Evolutionary conservation across 2,888 invertebrate genomes (phyloP), one percentile per base, ranked within the genome.

Genomic region (Parnassius mnemosyne): DNA sequence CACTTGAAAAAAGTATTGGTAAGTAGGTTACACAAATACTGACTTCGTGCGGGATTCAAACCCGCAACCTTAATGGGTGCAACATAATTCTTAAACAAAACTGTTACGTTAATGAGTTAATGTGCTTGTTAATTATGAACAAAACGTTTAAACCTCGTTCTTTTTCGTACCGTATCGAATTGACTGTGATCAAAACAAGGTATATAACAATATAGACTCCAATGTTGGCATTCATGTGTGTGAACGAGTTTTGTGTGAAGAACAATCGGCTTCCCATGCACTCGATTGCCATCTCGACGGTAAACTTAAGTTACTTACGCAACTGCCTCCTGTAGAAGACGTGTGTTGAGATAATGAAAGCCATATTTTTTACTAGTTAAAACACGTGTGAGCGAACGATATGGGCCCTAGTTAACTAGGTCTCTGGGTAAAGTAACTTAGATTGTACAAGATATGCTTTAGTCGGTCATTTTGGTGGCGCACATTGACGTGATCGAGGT

Each of bases 281-380:
- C 81, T 83, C 79, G 87, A 86, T 88, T 84, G 84, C 79, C 83
- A 86, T 85, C 87, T 65, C 68, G 66, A 73, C 71, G 71, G 80
- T 87, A 84, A 87, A 87, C 84, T 85, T 85, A 85, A 79, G 78
- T 78, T 68, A 66, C 74, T 89, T 88, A 82, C 84, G 88, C 85
- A 89, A 90, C 68, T 52, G 59, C 59, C 63, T 51, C 59, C 63
- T 64, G 74, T 72, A 67, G 84, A 83, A 86, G 85, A 86, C 86
- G 84, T 81, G 77, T 84, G 75, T 69, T 67, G 71, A 86, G 83
- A 85, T 83, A 87, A 85, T 79, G 84, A 85, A 85, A 85, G 81
- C 78, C 79, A 79, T 77, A 78, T 87, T 89, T 89, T 87, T 79
- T 80, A 67, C 75, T 68, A 73, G 63, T 63, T 68, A 75, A 75